A percentile compares a stretch with the other conserved stretches of the same genome.
These are phyloP conservation scores for Aricia artaxerxes DNA, from an alignment of 2,888 invertebrate species.

Conservation along the genomic window DNA sequence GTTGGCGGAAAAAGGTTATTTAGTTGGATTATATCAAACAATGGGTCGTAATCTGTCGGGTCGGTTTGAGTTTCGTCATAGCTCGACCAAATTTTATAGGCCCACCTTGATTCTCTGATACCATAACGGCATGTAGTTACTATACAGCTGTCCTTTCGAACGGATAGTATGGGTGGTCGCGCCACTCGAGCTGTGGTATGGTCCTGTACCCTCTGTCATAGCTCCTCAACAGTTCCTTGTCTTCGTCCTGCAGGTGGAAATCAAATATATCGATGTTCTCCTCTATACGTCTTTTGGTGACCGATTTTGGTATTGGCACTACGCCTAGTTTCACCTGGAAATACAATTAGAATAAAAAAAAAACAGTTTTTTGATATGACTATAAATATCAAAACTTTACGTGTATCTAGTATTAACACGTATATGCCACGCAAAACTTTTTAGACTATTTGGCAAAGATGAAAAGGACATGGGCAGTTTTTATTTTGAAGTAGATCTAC, in stretches of 20 bases:
- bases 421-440: too few species aligned
- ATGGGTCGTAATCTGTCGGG: too few species aligned
- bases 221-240: slow-evolving; percentile 40
- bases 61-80: too few species aligned
- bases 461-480: too few species aligned
- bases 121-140: background rate
- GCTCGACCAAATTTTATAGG: background rate
- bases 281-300: slow-evolving; percentile 56
- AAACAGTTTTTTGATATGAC: too few species aligned
- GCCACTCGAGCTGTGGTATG: slow-evolving; percentile 53
- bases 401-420: too few species aligned
- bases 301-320: slow-evolving; percentile 61
- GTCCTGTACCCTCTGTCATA: slow-evolving; percentile 56
- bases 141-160: slow-evolving; percentile 46
- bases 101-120: too few species aligned
- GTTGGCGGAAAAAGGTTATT: too few species aligned
- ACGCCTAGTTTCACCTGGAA: slow-evolving; percentile 59
- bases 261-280: slow-evolving; percentile 60
- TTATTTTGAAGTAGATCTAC: too few species aligned
- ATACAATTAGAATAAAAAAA: background rate
- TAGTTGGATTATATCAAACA: too few species aligned
- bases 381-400: too few species aligned
- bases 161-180: slow-evolving; percentile 56
- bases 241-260: slow-evolving; percentile 50
- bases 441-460: too few species aligned